Conservation (phyloP, 2,113 vertebrate genomes). For the Brienomyrus brachyistius region DNA sequence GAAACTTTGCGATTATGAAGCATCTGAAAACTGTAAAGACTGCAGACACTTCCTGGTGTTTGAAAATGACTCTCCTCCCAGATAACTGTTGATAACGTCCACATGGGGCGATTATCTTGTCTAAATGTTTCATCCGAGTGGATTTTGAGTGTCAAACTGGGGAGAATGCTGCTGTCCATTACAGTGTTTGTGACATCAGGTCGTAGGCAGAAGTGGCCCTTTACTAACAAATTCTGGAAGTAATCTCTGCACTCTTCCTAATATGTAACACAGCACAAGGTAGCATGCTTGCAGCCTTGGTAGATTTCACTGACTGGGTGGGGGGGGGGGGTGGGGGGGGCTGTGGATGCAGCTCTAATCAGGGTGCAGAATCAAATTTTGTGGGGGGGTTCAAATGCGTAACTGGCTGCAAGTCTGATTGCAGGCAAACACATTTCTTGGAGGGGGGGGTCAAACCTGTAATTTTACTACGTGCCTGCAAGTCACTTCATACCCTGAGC, state of each 20-base stretch:
- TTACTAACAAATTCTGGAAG: neutral
- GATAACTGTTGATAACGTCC: neutral
- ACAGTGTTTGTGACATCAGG: neutral
- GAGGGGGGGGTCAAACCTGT: neutral
- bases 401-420: neutral
- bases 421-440: neutral
- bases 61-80: neutral
- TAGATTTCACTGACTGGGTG: neutral
- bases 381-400: neutral
- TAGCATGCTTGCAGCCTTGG: neutral
- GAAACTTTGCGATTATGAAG: neutral
- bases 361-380: neutral
- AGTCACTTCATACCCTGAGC: neutral
- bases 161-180: neutral
- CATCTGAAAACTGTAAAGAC: neutral
- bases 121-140: neutral
- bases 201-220: neutral
- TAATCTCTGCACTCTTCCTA: neutral
- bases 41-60: neutral
- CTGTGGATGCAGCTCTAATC: neutral
- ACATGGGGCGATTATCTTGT: neutral
- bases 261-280: neutral
- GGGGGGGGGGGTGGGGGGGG: neutral
- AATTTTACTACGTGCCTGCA: neutral
- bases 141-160: neutral